phyloP scores from a whole-genome alignment of 2,888 invertebrate genomes.

The Papilio protenor region DNA sequence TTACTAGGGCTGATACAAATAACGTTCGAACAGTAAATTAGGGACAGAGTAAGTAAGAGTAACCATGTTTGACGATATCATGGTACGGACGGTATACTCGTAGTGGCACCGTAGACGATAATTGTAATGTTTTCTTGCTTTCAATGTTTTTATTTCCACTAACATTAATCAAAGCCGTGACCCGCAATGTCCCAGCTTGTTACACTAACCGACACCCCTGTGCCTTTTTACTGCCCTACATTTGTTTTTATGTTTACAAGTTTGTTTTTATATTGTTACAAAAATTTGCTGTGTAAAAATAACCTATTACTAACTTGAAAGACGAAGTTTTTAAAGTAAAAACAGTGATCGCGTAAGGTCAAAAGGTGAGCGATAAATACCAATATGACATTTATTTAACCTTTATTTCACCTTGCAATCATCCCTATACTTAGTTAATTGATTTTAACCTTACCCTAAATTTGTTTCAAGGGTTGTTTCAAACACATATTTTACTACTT shows the following conservation, averaged over 20 bases:
- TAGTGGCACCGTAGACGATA: too few relatives aligned
- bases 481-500: background rate
- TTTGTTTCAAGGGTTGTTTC: background rate
- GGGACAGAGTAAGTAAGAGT: too few relatives aligned
- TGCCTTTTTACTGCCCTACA: background rate
- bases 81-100: too few relatives aligned
- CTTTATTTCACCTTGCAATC: background rate
- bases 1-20: too few relatives aligned
- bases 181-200: too few relatives aligned
- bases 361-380: conserved; percentile 11
- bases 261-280: background rate
- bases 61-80: too few relatives aligned
- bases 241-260: background rate
- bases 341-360: conserved; percentile 3
- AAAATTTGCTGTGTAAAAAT: background rate
- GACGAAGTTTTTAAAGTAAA: conserved; percentile 9
- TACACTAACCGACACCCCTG: background rate
- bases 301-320: conserved; percentile 1
- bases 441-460: background rate
- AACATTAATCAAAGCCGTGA: too few relatives aligned
- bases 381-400: background rate
- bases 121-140: too few relatives aligned
- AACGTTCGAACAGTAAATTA: too few relatives aligned
- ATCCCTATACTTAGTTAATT: background rate
- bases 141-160: too few relatives aligned